Base-by-base conservation (phyloP, 2,113 vertebrate genomes). In the Zosterops japonicus region DNA sequence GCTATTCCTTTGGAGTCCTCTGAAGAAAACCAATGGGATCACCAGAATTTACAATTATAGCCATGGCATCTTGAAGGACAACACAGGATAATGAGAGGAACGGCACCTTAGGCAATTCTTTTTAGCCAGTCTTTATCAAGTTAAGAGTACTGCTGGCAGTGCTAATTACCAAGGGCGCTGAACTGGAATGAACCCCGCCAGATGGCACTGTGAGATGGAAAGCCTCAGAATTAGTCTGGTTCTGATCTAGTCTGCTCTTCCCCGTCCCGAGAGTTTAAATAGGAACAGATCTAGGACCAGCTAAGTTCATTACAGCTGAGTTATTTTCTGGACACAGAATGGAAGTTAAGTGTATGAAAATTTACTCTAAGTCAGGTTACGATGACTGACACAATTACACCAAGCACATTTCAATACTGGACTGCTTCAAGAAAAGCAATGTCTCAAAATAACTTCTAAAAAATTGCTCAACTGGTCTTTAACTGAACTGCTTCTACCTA, bases 121-220 rank as follows among this genome's bases (percentile, higher is more conserved):
- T 94, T 81, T 25, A 94, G 79, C 76, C 86, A 92, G 59, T 39
- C 49, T 69, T n/a, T 53, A 94, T 83, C 42, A 84, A 72, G 85
- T 76, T 75, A 94, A 94, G 61, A 95, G 55, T 72, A 42, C 31
- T 63, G 28, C 9, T 92, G 86, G 71, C 70, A 88, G 68, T 3
- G 39, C 89, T 96, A 93, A 93, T 89, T 93, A 93, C 55, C 60
- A 83, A 90, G 80, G 71, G 64, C 59, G 35, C 90, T 97, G 96
- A 95, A 97, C 95, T 92, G 82, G 86, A 96, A 92, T 97, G 89
- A 97, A 97, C 95, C 91, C 52, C 92, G 64, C 90, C 96, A 97
- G 96, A 97, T 96, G 95, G 95, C 86, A 85, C 71, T n/a, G 68
- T 72, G 85, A 95, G 92, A 90, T 94, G 79, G 88, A 95, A 94